Percentiles rank a stretch among this genome's conserved stretches.
Evolutionary conservation across 2,888 invertebrate species (phyloP).

Genomic region (Heterodera filipjevi): DNA sequence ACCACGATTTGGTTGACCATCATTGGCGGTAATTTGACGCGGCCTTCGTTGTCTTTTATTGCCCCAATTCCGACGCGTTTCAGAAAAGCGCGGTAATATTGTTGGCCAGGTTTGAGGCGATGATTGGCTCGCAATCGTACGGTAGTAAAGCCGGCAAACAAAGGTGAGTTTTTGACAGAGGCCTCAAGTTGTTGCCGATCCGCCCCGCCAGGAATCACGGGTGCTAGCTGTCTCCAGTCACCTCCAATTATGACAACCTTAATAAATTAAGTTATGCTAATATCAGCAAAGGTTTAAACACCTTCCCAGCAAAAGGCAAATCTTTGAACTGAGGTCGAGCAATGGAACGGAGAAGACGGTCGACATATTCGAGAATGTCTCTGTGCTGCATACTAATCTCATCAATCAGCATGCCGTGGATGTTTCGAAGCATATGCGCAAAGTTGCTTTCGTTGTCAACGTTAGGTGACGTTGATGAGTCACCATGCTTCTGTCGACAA

Average conservation of each 20-base stretch:
- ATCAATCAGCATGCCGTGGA: constrained; percentile 36
- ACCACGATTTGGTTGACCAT: background rate
- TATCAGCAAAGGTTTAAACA: constrained; percentile 1
- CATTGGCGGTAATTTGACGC: background rate
- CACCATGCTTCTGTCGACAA: background rate
- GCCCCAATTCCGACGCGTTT: background rate
- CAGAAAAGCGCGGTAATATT: background rate
- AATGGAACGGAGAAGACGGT: constrained; percentile 24
- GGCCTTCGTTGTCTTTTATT: background rate
- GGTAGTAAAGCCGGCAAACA: background rate
- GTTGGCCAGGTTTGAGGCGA: background rate
- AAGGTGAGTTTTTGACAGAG: background rate
- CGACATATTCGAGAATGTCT: constrained; percentile 25
- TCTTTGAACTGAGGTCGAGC: background rate
- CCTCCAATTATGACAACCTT: constrained; percentile 31
- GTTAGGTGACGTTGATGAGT: constrained; percentile 7
- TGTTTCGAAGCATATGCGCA: constrained; percentile 19
- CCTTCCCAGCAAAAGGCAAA: constrained; percentile 35
- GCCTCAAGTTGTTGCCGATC: background rate
- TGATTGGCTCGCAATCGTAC: constrained; percentile 3
- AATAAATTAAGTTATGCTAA: background rate
- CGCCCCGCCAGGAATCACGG: background rate
- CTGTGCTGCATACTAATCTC: constrained; percentile 31
- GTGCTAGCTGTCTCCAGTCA: constrained; percentile 29
- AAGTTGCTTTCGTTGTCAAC: constrained; percentile 25